These are phyloP conservation scores for Rhinoderma darwinii DNA, from an alignment of 2,113 vertebrate species.

Conservation along the genomic window DNA sequence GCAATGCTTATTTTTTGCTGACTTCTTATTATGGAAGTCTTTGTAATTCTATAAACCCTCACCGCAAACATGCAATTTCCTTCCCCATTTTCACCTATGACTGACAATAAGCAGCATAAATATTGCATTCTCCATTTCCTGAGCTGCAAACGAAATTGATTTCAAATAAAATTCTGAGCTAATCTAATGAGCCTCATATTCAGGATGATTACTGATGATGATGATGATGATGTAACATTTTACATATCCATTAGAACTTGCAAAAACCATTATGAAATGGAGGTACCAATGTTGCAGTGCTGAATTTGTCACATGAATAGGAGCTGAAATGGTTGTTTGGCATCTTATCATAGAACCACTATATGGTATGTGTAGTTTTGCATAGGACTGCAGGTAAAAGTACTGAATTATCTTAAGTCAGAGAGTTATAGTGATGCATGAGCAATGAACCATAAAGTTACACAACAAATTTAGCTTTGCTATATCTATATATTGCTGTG, in stretches of 20 bases:
- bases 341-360: too few relatives aligned
- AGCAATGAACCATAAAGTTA: too few relatives aligned
- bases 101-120: constrained; percentile 31
- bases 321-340: too few relatives aligned
- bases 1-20: constrained; percentile 34
- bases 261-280: neutral
- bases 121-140: constrained; percentile 38
- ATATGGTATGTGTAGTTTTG: too few relatives aligned
- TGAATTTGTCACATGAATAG: neutral
- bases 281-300: neutral
- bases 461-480: too few relatives aligned
- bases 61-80: constrained; percentile 46
- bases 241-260: neutral
- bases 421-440: too few relatives aligned
- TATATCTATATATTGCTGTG: too few relatives aligned
- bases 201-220: constrained; percentile 16
- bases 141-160: constrained; percentile 36
- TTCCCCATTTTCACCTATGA: constrained; percentile 43
- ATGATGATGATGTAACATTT: constrained; percentile 30
- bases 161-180: constrained; percentile 22
- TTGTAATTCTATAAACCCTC: constrained; percentile 40
- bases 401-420: too few relatives aligned
- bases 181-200: constrained; percentile 18
- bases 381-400: too few relatives aligned
- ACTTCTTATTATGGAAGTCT: constrained; percentile 31